phyloP scores from a whole-genome alignment of 2,113 vertebrate genomes.

The Ailurus styani region DNA sequence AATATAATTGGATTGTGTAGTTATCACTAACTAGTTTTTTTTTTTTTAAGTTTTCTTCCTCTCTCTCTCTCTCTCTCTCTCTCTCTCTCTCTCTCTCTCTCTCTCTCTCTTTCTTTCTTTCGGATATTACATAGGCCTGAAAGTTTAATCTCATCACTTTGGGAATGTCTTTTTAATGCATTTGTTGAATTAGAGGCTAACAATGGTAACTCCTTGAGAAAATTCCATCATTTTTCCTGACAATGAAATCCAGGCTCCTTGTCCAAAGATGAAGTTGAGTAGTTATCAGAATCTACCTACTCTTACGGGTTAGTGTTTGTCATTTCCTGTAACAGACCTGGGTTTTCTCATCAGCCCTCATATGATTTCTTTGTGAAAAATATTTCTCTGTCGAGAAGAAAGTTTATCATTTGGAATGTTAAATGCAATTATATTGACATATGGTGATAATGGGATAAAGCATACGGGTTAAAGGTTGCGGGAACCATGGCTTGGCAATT shows the following conservation, averaged over 20 bases:
- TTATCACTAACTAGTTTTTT: not conserved
- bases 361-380: slow-evolving; percentile 72
- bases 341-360: slow-evolving; percentile 38
- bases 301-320: not conserved
- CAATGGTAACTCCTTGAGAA: slow-evolving; percentile 1
- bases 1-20: not conserved
- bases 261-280: not conserved
- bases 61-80: too few relatives aligned
- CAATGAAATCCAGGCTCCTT: not conserved
- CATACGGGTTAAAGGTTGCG: slow-evolving; percentile 88
- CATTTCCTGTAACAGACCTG: not conserved
- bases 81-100: too few relatives aligned
- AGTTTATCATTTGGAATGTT: slow-evolving; percentile 83
- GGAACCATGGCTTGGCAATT: slow-evolving; percentile 90
- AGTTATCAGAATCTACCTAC: not conserved
- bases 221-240: not conserved
- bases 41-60: not conserved
- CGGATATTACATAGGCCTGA: not conserved
- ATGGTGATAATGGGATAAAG: slow-evolving; percentile 87
- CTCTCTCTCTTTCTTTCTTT: not conserved
- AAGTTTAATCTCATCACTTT: not conserved
- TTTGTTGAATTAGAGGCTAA: slow-evolving; percentile 31
- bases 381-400: slow-evolving; percentile 72
- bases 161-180: not conserved
- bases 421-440: slow-evolving; percentile 89